Percentiles rank a stretch among this genome's conserved stretches.
Evolutionary conservation across 2,113 vertebrate species (phyloP).

Genomic region (Proteles cristata): DNA sequence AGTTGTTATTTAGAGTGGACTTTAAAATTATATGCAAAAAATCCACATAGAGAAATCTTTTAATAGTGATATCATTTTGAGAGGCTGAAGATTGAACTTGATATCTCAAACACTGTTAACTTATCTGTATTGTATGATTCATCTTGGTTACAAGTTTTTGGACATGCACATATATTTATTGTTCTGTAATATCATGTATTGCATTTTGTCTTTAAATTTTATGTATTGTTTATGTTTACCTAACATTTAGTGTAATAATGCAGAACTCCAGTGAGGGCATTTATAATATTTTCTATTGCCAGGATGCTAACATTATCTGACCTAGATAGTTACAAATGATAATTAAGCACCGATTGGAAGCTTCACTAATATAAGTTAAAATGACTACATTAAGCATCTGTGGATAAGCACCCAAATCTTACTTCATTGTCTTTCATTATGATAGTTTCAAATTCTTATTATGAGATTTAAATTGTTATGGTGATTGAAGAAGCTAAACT

Average conservation of each 20-base stretch:
- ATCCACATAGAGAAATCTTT: not conserved
- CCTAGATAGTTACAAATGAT: not conserved
- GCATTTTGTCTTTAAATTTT: constrained; percentile 17
- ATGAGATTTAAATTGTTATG: not conserved
- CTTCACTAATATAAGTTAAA: not conserved
- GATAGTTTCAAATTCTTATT: not conserved
- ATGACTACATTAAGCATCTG: not conserved
- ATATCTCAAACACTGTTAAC: not conserved
- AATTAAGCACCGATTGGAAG: not conserved
- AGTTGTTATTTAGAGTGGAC: not conserved
- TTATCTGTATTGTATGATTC: not conserved
- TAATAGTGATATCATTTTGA: not conserved
- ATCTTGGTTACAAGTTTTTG: not conserved
- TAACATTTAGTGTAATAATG: not conserved
- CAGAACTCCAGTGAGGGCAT: not conserved
- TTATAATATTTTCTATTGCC: not conserved
- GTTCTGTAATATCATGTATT: not conserved
- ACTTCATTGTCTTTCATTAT: not conserved
- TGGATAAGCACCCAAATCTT: not conserved
- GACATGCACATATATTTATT: not conserved
- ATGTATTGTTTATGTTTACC: not conserved
- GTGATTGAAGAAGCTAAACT: not conserved
- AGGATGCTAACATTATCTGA: not conserved
- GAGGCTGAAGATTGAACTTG: not conserved
- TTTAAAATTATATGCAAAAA: not conserved